These are phyloP conservation scores for Matsumyia berberina DNA, from an alignment of 2,888 invertebrate species.

Conservation along the genomic window DNA sequence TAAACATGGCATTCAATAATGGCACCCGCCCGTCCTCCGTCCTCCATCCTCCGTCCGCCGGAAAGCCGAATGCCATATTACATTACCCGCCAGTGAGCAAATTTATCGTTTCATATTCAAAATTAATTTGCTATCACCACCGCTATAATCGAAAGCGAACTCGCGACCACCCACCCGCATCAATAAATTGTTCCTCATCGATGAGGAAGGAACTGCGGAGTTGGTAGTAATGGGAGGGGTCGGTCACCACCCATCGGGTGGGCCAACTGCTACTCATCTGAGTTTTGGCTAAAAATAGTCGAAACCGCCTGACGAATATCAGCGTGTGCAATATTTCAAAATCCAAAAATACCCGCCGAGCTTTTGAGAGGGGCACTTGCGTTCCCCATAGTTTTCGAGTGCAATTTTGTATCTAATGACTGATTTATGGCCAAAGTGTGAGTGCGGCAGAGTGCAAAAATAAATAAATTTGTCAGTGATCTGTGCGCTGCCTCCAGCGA, in stretches of 20 bases:
- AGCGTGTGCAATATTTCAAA: neutral
- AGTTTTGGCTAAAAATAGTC: neutral
- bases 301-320: neutral
- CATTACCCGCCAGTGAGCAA: neutral
- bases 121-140: conserved; percentile 24
- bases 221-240: neutral
- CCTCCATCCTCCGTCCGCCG: neutral
- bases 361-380: neutral
- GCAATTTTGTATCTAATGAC: conserved; percentile 64
- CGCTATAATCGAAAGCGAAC: neutral
- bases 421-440: conserved; percentile 47
- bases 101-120: conserved; percentile 18
- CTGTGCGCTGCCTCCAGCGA: neutral
- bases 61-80: neutral
- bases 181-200: conserved; percentile 9
- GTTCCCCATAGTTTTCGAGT: neutral
- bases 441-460: conserved; percentile 48
- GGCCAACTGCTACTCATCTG: neutral
- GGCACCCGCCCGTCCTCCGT: neutral
- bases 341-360: neutral
- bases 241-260: too few species aligned
- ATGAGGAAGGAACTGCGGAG: neutral
- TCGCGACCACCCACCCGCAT: neutral
- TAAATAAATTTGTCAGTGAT: conserved; percentile 54
- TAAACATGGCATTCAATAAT: conserved; percentile 13